These are phyloP conservation scores for Ancistrus triradiatus DNA, from an alignment of 2,113 vertebrate species.

Conservation along the genomic window DNA sequence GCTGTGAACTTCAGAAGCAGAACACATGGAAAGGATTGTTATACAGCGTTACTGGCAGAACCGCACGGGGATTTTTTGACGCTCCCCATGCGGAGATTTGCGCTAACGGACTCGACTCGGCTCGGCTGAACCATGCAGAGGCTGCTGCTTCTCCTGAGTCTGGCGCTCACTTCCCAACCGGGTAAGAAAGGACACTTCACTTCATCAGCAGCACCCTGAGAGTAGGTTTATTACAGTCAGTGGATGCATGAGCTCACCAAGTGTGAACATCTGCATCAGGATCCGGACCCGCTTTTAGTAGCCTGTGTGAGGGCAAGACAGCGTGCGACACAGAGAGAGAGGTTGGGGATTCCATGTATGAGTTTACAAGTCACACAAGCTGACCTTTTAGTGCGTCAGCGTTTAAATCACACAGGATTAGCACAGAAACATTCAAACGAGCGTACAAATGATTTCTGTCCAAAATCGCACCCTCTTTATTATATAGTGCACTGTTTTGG, in stretches of 20 bases:
- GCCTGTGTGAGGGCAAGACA: no score
- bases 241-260: background rate
- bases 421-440: no score
- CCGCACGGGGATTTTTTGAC: conserved; percentile 58
- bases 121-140: conserved; percentile 72
- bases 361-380: no score
- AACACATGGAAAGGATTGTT: conserved; percentile 50
- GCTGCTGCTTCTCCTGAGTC: conserved; percentile 66
- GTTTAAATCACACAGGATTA: no score
- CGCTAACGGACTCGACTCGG: conserved; percentile 63
- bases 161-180: conserved; percentile 64
- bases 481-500: no score
- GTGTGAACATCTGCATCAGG: background rate
- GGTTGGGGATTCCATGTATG: no score
- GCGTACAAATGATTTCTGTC: no score
- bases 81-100: conserved; percentile 67
- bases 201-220: background rate
- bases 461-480: no score
- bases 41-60: conserved; percentile 25
- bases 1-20: conserved; percentile 4
- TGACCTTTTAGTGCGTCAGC: no score
- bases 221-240: background rate
- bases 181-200: conserved; percentile 52
- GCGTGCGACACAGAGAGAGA: no score
- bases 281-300: background rate